Conservation (phyloP, 2,113 vertebrate genomes). For the Aegypius monachus region DNA sequence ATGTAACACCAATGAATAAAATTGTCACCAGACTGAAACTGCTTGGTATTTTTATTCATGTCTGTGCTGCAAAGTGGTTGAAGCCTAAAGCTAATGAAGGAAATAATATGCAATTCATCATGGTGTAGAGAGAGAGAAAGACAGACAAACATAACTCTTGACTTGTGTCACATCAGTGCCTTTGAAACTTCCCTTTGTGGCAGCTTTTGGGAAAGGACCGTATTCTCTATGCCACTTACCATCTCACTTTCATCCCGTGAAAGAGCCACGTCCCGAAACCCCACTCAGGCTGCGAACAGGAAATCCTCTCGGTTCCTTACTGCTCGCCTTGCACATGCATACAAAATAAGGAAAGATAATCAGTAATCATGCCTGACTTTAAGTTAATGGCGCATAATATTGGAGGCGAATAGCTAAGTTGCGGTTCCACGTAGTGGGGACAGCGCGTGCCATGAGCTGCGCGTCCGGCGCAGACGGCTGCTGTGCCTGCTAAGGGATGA, state of each 20-base stretch:
- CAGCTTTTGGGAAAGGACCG: neutral
- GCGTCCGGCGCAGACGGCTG: neutral
- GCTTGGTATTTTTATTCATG: slow-evolving; percentile 33
- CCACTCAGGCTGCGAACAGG: neutral
- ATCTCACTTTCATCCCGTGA: neutral
- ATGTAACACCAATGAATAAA: slow-evolving; percentile 48
- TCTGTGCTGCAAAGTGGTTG: slow-evolving; percentile 19
- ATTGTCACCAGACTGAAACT: slow-evolving; percentile 40
- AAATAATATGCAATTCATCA: slow-evolving; percentile 70
- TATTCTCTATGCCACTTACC: neutral
- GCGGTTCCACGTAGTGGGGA: neutral
- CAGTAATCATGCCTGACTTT: slow-evolving; percentile 52
- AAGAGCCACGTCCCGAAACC: neutral
- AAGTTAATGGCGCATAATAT: slow-evolving; percentile 50
- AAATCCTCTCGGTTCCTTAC: slow-evolving; percentile 40
- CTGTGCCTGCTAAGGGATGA: neutral
- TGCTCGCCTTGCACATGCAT: neutral
- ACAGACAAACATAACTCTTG: slow-evolving; percentile 47
- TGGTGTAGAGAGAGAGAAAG: slow-evolving; percentile 45
- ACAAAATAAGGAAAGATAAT: slow-evolving; percentile 55
- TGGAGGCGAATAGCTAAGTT: neutral
- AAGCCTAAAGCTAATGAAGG: slow-evolving; percentile 65
- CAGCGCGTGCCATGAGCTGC: fast-evolving
- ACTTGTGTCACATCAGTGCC: slow-evolving; percentile 44
- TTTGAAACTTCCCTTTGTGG: slow-evolving; percentile 51